Conservation (phyloP, 2,113 vertebrate genomes). For the Trematocara variabile region DNA sequence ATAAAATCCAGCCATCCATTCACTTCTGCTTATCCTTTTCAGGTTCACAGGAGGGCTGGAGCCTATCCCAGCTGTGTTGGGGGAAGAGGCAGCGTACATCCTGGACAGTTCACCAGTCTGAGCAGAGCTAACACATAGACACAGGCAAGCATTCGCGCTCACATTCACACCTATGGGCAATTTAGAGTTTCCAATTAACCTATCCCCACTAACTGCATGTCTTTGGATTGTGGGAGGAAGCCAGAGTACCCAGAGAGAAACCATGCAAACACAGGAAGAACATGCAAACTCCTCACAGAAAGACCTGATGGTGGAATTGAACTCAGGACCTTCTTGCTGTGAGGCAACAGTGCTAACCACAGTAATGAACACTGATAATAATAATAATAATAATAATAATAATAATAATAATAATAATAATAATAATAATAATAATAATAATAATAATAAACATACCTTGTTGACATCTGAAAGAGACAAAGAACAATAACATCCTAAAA, state of each 20-base stretch:
- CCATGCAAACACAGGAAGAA: too few species aligned
- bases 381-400: not conserved
- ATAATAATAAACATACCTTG: not conserved
- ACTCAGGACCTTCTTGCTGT: not conserved
- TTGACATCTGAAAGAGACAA: not conserved
- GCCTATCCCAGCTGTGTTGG: not conserved
- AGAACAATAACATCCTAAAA: not conserved
- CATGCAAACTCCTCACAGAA: too few species aligned
- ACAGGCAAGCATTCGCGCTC: rapidly evolving
- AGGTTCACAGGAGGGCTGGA: not conserved
- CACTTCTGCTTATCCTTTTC: not conserved
- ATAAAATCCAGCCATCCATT: not conserved
- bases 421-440: not conserved
- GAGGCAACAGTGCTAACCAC: not conserved
- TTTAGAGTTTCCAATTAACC: too few species aligned
- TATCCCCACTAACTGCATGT: too few species aligned
- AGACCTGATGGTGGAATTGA: not conserved
- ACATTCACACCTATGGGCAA: not conserved
- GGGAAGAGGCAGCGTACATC: not conserved
- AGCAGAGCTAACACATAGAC: not conserved
- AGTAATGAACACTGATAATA: rapidly evolving
- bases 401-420: not conserved
- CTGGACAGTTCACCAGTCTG: not conserved
- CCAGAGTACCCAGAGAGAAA: too few species aligned
- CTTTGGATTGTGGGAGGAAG: too few species aligned